Evolutionary conservation across 2,797 vertebrate species (phyloP), one percentile per base, ranked within the genome.

Genomic region (Xenentodon cancila): DNA sequence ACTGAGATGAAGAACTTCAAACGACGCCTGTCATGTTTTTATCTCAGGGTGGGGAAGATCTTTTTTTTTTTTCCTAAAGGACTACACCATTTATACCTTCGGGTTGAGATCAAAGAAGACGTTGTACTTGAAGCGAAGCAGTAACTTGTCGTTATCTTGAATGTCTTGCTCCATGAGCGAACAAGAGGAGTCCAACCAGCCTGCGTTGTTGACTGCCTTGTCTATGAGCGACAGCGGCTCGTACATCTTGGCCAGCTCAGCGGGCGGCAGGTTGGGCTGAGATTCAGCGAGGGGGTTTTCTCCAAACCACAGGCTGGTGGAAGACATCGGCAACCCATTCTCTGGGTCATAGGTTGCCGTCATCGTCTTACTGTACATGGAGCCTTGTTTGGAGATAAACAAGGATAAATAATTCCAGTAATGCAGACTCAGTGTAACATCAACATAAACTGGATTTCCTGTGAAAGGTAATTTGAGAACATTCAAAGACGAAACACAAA

Each of bases 71-170:
- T 17, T 19, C 0, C 0, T 21, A 6, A 1, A 11, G 6, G 32
- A 62, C 5, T 7, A 30, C 4, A 7, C 16, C 1, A 17, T 48
- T 59, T 85, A 94, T 94, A 98, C 98, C 93, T 99, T 99, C 65
- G 97, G 96, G 87, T 99, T 97, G 81, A 99, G 92, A 90, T 99
- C 97, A 85, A 98, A 99, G 91, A 99, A 99, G 77, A 94, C 93
- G 56, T 97, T 97, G 91, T 99, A 99, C 89, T 99, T 99, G 87
- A 98, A 99, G 70, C 97, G 95, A 37, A 99, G 82, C 66, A 96
- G 75, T 53, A 99, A 91, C 68, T 93, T 94, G 53, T 99, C 96
- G 0, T 97, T 94, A 25, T 97, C 94, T 68, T 91, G 92, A 64
- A 99, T 84, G 16, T 93, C 95, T 86, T 99, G 98, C 74, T 99